Evolutionary conservation across 2,888 invertebrate species (phyloP), one percentile per base, ranked within the genome.

Genomic region (Chymomyza caudatula): DNA sequence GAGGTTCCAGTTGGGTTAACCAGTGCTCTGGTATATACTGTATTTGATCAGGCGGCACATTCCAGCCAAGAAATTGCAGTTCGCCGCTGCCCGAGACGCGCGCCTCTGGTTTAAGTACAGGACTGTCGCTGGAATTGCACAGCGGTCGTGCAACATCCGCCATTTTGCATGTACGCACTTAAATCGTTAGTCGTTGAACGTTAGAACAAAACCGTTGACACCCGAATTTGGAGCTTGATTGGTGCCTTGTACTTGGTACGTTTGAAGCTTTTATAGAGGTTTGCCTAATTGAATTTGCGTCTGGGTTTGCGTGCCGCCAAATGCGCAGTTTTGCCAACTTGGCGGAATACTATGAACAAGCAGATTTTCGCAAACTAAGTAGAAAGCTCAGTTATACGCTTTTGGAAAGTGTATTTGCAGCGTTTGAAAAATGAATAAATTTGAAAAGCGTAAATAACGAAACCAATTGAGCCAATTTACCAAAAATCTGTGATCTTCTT

Each of bases 21-120:
- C 96, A 96, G 89, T 96, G 96, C 77, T 94, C 94, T 4, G 94
- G 95, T 73, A 96, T 93, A 77, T 94, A 93, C 54, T 93, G 92
- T 69, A 96, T 91, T 83, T 96, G 94, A 66, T 94, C 95, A 42
- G 94, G 93, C 2, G 94, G 93, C 42, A 96, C 92, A 84, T 96
- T 95, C 91, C 94, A 96, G 76, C 94, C 95, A 65, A 95, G 89
- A 90, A 94, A 91, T 70, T 92, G 91, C 19, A 88, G 75, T 4
- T 90, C 90, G 0, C 78, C 77, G 47, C 76, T 86, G 37, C 62
- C 62, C 22, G 68, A 66, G 20, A 77, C 47, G 1, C 86, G 76
- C 17, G 86, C 87, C 73, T 86, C 78, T 4, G 86, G 86, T 5
- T 73, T 65, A 4, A 87, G 59, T 1, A 81, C 58, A 58, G 81